These are phyloP conservation scores for Bombus sylvicola DNA, from an alignment of 1,140 invertebrate genomes.

Conservation along the genomic window DNA sequence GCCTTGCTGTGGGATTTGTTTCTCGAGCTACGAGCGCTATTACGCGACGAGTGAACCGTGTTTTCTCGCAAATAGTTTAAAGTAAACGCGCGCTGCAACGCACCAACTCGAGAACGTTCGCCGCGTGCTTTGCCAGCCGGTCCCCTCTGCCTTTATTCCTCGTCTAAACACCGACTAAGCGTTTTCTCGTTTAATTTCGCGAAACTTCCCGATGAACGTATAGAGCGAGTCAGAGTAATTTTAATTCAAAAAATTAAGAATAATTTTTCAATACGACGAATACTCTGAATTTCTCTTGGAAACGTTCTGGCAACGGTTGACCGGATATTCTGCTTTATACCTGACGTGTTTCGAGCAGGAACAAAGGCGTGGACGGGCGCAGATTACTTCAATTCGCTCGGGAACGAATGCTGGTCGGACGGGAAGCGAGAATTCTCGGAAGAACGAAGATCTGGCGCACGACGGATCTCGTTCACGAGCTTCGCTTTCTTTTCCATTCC, in stretches of 20 bases:
- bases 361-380: neutral
- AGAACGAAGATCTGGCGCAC: neutral
- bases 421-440: constrained; percentile 21
- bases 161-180: neutral
- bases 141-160: neutral
- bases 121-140: neutral
- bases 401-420: neutral
- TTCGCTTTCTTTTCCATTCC: neutral
- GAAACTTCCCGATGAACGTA: neutral
- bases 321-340: neutral
- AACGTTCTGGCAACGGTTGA: neutral
- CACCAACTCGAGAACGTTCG: neutral
- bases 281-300: too few species aligned
- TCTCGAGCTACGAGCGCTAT: neutral
- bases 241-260: too few species aligned
- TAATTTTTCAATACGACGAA: neutral
- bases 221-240: too few species aligned
- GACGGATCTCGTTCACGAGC: constrained; percentile 1
- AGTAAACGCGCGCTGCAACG: neutral
- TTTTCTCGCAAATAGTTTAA: constrained; percentile 8
- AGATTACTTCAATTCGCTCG: constrained; percentile 7
- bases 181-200: too few species aligned
- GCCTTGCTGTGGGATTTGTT: neutral
- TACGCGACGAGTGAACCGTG: constrained; percentile 1
- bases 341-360: neutral